Base-by-base conservation (phyloP, 1,140 invertebrate genomes). In the Stegodyphus dumicola region DNA sequence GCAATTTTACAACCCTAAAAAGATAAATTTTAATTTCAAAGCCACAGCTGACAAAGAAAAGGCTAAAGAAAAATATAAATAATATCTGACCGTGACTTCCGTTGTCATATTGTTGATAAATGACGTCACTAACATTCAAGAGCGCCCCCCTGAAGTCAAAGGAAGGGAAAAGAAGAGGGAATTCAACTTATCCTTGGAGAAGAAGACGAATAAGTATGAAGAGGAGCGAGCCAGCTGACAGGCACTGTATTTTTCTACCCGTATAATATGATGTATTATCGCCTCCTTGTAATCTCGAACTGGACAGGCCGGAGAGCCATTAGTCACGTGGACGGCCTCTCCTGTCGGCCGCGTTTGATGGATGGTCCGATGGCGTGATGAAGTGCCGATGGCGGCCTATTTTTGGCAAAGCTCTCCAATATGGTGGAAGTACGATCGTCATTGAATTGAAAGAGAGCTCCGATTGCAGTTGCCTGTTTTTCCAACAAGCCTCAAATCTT, bases 281-380 rank as follows among this genome's bases (percentile, higher is more conserved):
- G 75, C 17, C 77, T 54, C 77, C 77, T 70, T 79, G 77, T 79
- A 79, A 79, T 79, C 77, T 79, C 11, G 66, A 60, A 17, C 51
- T 48, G 77, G 77, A 79, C 77, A 79, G 77, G 77, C 51, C 77
- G 70, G 52, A 70, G 67, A n/a, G 52, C 66, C 77, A 79, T 79
- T 70, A 79, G 65, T 79, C 77, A 79, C 51, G 64, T 77, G 66
- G 52, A 54, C 51, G 77, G 52, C 65, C 53, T 53, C 77, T 56
- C 77, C 64, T 65, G 56, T 66, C 75, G 13, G 75, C 75, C 56
- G 17, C 13, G 11, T 65, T 66, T 79, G 77, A 79, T 79, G 66
- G 77, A 79, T 79, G 77, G 65, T 10, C 77, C 65, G 65, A 79
- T 79, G 17, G 66, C 77, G 77, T 79, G 77, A 69, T 79, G 77